A percentile compares a stretch with the other conserved stretches of the same genome.
Evolutionary conservation across 2,113 vertebrate genomes (phyloP).

Genomic region (Chloropsis hardwickii): DNA sequence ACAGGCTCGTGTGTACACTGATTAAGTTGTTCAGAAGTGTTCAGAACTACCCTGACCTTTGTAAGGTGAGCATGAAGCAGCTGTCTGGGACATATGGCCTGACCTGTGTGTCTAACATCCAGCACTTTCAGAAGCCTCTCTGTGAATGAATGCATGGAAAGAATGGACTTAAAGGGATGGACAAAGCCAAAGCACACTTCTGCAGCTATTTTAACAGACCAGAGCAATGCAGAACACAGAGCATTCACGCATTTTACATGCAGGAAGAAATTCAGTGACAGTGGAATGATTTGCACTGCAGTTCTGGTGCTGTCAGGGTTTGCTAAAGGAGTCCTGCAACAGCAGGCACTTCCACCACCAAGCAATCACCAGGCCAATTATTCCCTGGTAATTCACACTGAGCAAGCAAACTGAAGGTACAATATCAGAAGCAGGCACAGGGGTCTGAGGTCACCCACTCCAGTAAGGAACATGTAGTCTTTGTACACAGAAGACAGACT

Average conservation of each 20-base stretch:
- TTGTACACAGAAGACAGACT: neutral
- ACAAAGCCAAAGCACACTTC: neutral
- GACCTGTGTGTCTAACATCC: neutral
- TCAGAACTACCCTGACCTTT: neutral
- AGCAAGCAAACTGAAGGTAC: neutral
- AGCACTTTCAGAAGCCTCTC: neutral
- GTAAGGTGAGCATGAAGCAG: neutral
- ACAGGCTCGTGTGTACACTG: neutral
- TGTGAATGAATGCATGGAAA: neutral
- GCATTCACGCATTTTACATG: neutral
- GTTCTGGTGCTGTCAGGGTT: neutral
- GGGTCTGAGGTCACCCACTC: neutral
- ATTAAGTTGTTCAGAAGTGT: neutral
- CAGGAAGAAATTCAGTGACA: neutral
- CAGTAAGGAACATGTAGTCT: neutral
- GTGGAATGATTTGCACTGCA: neutral
- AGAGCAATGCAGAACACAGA: neutral
- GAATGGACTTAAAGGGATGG: neutral
- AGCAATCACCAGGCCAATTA: neutral
- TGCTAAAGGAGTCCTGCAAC: neutral
- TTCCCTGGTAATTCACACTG: neutral
- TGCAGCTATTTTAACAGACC: neutral
- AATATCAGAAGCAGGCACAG: neutral
- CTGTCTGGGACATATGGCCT: neutral
- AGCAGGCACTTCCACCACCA: neutral